Percentiles rank a stretch among this genome's conserved stretches.
Evolutionary conservation across 2,797 vertebrate genomes (phyloP).

Genomic region (Myotis daubentonii): DNA sequence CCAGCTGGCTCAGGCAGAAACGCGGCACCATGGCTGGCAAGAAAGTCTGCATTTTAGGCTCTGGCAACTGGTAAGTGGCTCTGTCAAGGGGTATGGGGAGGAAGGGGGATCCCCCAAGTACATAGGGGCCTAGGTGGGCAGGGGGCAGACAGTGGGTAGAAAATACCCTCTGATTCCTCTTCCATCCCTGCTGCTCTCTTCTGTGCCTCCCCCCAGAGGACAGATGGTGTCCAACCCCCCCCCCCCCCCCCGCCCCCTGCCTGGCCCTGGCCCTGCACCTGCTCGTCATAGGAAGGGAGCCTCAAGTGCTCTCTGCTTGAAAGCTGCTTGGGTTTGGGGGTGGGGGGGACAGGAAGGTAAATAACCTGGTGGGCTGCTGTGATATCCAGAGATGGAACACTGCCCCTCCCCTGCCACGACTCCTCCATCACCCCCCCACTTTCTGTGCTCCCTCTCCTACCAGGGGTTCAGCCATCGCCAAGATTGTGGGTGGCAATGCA

Average conservation of each 20-base stretch:
- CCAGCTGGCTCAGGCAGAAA: neutral
- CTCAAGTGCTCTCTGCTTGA: neutral
- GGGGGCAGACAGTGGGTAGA: neutral
- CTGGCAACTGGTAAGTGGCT: slow-evolving; percentile 95
- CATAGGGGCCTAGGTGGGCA: neutral
- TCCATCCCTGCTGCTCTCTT: neutral
- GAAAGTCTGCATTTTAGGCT: slow-evolving; percentile 95
- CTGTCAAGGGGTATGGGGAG: neutral
- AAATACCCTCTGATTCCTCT: neutral
- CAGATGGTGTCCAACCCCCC: neutral
- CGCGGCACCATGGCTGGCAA: slow-evolving; percentile 82
- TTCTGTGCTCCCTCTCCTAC: neutral
- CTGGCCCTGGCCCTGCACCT: slow-evolving; percentile 47
- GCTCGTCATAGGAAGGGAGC: neutral
- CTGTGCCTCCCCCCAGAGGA: neutral
- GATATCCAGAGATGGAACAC: neutral
- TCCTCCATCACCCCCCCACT: neutral
- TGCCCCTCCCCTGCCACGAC: neutral
- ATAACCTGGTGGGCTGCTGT: neutral
- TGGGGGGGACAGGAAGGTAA: slow-evolving; percentile 8
- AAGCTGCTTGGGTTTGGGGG: neutral
- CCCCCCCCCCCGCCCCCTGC: neutral
- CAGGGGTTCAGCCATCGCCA: slow-evolving; percentile 98
- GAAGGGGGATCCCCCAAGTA: neutral
- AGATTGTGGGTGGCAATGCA: slow-evolving; percentile 93